Percentiles rank a stretch among this genome's conserved stretches.
These are phyloP conservation scores for Collichthys lucidus DNA, from an alignment of 2,113 vertebrate genomes.

Conservation along the genomic window DNA sequence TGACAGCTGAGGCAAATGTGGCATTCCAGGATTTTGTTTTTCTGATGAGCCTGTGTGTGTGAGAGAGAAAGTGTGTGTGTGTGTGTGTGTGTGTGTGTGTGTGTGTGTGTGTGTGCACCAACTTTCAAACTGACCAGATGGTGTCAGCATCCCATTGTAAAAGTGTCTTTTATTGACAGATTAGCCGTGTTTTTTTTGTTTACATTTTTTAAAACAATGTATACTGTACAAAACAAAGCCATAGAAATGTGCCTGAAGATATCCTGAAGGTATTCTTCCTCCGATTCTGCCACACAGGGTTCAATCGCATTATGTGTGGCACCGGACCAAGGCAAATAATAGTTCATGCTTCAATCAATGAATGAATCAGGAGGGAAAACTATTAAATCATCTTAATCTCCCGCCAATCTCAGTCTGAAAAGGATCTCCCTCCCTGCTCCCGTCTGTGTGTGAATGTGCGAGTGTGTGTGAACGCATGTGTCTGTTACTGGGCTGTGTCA, in stretches of 20 bases:
- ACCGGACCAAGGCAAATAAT: conserved; percentile 46
- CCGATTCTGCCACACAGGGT: conserved; percentile 8
- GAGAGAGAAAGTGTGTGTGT: neutral
- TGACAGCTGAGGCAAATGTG: conserved; percentile 50
- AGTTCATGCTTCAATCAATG: conserved; percentile 31
- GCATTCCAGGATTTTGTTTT: conserved; percentile 29
- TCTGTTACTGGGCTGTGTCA: conserved; percentile 32
- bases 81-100: neutral
- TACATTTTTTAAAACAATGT: neutral
- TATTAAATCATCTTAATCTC: conserved; percentile 47
- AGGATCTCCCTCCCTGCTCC: conserved; percentile 33
- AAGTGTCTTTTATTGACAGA: neutral
- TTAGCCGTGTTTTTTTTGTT: neutral
- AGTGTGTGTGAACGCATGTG: neutral
- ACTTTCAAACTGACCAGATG: conserved; percentile 35
- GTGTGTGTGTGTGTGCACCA: neutral
- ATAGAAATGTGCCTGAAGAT: neutral
- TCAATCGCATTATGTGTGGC: conserved; percentile 12
- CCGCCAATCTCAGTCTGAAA: conserved; percentile 15
- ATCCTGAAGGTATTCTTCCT: neutral
- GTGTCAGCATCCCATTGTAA: conserved; percentile 32
- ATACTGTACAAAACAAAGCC: neutral
- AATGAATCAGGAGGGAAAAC: conserved; percentile 40
- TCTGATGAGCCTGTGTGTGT: neutral
- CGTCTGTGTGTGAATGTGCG: neutral